These are phyloP conservation scores for Emesis russula DNA, from an alignment of 2,888 invertebrate species.

Conservation along the genomic window DNA sequence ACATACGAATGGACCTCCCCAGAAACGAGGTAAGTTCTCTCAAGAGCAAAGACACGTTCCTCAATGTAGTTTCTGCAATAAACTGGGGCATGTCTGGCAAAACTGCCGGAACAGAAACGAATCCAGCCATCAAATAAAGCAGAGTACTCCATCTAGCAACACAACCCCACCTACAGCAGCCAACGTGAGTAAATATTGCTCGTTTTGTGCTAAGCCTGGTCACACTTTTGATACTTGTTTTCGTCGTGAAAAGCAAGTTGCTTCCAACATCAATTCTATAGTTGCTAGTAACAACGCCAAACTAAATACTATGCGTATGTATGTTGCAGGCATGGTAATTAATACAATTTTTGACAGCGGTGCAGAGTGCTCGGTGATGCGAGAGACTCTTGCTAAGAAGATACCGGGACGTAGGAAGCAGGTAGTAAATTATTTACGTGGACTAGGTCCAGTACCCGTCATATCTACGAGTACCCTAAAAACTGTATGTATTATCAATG, in stretches of 20 bases:
- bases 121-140: too few species aligned
- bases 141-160: too few species aligned
- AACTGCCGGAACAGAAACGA: too few species aligned
- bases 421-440: conserved; percentile 28
- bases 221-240: neutral
- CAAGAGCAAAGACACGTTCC: too few species aligned
- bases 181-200: neutral
- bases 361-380: conserved; percentile 24
- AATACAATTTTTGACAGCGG: conserved; percentile 27
- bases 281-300: neutral
- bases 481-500: conserved; percentile 37
- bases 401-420: conserved; percentile 20
- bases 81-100: too few species aligned
- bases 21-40: too few species aligned
- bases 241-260: neutral
- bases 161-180: too few species aligned
- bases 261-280: neutral
- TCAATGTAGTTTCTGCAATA: too few species aligned
- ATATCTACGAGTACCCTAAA: conserved; percentile 33
- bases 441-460: conserved; percentile 36
- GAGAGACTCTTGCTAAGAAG: conserved; percentile 32
- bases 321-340: conserved; percentile 6
- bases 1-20: too few species aligned
- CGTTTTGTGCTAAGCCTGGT: conserved; percentile 13
- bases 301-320: conserved; percentile 31